phyloP scores from a whole-genome alignment of 2,113 vertebrate genomes.

The Cairina moschata region DNA sequence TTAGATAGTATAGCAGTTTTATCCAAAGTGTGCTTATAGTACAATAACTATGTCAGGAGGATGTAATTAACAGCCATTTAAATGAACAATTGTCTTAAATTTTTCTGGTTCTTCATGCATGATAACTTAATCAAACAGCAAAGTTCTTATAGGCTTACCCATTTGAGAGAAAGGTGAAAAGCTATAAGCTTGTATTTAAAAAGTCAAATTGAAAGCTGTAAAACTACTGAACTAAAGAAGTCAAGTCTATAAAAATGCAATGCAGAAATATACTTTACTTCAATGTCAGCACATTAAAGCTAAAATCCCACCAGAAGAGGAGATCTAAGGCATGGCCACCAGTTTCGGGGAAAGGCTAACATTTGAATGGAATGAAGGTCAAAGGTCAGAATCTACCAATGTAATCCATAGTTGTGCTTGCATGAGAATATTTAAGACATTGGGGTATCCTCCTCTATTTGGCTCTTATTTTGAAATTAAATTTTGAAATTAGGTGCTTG shows the following conservation, averaged over 20 bases:
- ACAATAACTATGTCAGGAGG: constrained; percentile 70
- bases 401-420: not conserved
- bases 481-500: too few relatives aligned
- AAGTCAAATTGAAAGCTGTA: constrained; percentile 37
- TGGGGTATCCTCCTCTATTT: not conserved
- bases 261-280: not conserved
- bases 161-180: constrained; percentile 41
- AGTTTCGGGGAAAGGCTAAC: not conserved
- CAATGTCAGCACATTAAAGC: not conserved
- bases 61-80: constrained; percentile 76
- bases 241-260: not conserved
- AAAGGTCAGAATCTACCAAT: not conserved
- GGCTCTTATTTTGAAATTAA: not conserved
- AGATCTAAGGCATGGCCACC: not conserved
- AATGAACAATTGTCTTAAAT: constrained; percentile 77
- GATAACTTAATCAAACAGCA: constrained; percentile 77
- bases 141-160: constrained; percentile 62
- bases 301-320: not conserved
- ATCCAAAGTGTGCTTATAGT: constrained; percentile 68
- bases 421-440: not conserved
- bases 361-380: not conserved
- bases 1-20: constrained; percentile 70
- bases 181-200: constrained; percentile 35
- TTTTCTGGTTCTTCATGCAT: constrained; percentile 71
- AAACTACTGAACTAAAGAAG: constrained; percentile 37